Evolutionary conservation across 2,888 invertebrate species (phyloP).

Genomic region (Stratiomys singularior): DNA sequence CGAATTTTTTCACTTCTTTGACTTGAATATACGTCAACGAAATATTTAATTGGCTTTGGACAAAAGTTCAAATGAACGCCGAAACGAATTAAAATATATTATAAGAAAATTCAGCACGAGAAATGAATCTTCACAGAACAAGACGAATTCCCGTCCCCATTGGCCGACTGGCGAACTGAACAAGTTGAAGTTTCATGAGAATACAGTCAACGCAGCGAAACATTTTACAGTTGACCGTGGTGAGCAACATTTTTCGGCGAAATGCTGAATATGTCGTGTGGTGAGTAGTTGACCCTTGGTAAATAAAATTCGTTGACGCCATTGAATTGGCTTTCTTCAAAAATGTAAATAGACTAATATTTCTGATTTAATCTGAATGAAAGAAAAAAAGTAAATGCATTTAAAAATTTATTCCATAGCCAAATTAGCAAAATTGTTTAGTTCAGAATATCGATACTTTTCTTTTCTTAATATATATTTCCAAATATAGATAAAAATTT

Average conservation of each 20-base stretch:
- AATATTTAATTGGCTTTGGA: not conserved
- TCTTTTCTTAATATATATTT: too few species aligned
- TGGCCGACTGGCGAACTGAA: slow-evolving; percentile 21
- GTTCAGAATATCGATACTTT: too few species aligned
- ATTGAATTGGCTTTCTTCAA: too few species aligned
- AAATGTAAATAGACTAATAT: too few species aligned
- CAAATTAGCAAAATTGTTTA: too few species aligned
- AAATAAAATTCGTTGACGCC: too few species aligned
- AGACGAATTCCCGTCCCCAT: slow-evolving; percentile 3
- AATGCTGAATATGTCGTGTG: not conserved
- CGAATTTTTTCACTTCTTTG: not conserved
- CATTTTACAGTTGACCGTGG: slow-evolving; percentile 14
- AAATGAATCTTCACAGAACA: not conserved
- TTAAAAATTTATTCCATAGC: too few species aligned
- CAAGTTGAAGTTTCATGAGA: slow-evolving; percentile 27
- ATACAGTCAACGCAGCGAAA: slow-evolving; percentile 6
- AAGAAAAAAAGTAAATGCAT: too few species aligned
- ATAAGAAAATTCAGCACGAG: not conserved
- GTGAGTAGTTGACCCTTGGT: too few species aligned
- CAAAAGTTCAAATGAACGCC: not conserved
- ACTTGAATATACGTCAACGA: not conserved
- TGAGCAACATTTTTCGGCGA: not conserved
- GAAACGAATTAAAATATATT: not conserved
- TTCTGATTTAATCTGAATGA: too few species aligned
- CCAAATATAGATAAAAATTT: too few species aligned